phyloP scores from a whole-genome alignment of 2,888 invertebrate genomes.

The Hyposoter dolosus region DNA sequence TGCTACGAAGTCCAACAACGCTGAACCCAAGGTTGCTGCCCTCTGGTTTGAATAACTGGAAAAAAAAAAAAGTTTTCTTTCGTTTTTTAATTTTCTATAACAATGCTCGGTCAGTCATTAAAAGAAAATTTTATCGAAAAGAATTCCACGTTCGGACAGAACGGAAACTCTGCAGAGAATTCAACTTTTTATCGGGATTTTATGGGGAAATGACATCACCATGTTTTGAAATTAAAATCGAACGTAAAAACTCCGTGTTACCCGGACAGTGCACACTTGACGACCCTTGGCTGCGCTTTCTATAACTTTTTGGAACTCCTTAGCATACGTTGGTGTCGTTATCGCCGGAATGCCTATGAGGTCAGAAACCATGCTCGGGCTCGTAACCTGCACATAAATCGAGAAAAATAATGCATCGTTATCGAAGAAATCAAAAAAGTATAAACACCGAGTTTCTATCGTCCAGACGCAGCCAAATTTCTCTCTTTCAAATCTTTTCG shows the following conservation, averaged over 20 bases:
- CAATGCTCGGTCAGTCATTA: background rate
- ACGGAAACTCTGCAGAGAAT: background rate
- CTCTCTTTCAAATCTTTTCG: background rate
- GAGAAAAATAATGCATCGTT: background rate
- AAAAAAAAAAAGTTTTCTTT: slow-evolving; percentile 52
- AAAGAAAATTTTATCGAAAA: background rate
- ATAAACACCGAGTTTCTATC: background rate
- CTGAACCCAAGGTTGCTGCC: slow-evolving; percentile 90
- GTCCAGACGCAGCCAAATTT: background rate
- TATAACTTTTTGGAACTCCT: slow-evolving; percentile 86
- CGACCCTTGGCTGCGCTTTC: slow-evolving; percentile 87
- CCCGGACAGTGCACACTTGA: slow-evolving; percentile 86
- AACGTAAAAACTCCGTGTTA: slow-evolving; percentile 13
- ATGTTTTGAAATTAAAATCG: background rate
- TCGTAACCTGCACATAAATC: slow-evolving; percentile 81
- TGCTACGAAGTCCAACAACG: slow-evolving; percentile 88
- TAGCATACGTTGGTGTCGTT: slow-evolving; percentile 86
- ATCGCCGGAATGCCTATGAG: slow-evolving; percentile 85
- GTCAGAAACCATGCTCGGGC: slow-evolving; percentile 83
- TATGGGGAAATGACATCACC: background rate
- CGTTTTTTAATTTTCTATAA: background rate
- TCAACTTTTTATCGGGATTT: background rate
- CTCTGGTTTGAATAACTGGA: slow-evolving; percentile 87
- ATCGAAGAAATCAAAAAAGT: background rate
- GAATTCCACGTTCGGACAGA: background rate